These are phyloP conservation scores for Helicoverpa armigera DNA, from an alignment of 1,140 invertebrate species.

Conservation along the genomic window DNA sequence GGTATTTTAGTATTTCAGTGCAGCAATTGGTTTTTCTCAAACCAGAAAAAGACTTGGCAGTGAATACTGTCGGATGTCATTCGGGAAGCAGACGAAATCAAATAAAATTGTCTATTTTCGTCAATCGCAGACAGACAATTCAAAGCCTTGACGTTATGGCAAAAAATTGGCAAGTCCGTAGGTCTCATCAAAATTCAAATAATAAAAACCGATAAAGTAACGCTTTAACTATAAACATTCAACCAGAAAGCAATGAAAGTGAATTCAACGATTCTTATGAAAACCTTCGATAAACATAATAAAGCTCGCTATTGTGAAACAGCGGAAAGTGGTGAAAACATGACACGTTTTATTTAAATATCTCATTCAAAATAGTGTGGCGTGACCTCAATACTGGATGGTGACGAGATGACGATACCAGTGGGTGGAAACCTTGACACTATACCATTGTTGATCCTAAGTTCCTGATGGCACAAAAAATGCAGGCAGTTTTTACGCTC, in stretches of 20 bases:
- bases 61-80: not conserved
- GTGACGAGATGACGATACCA: slow-evolving; percentile 12
- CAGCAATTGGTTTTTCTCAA: not conserved
- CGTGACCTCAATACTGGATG: slow-evolving; percentile 39
- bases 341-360: slow-evolving; percentile 52
- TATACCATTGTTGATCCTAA: slow-evolving; percentile 23
- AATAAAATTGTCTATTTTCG: slow-evolving; percentile 21
- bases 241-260: not conserved
- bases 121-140: slow-evolving; percentile 14
- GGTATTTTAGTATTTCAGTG: not conserved
- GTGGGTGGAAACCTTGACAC: slow-evolving; percentile 54
- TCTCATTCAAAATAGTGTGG: slow-evolving; percentile 60
- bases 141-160: slow-evolving; percentile 10
- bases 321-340: slow-evolving; percentile 56
- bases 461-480: slow-evolving; percentile 14
- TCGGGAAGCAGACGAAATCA: slow-evolving; percentile 29
- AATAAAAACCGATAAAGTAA: not conserved
- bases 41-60: slow-evolving; percentile 18
- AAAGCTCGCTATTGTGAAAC: slow-evolving; percentile 48
- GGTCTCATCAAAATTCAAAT: not conserved
- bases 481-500: not conserved
- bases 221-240: not conserved
- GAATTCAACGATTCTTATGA: not conserved
- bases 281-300: slow-evolving; percentile 25
- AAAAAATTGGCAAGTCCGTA: not conserved